Evolutionary conservation across 2,888 invertebrate species (phyloP), one percentile per base, ranked within the genome.

Genomic region (Cheilosia soror): DNA sequence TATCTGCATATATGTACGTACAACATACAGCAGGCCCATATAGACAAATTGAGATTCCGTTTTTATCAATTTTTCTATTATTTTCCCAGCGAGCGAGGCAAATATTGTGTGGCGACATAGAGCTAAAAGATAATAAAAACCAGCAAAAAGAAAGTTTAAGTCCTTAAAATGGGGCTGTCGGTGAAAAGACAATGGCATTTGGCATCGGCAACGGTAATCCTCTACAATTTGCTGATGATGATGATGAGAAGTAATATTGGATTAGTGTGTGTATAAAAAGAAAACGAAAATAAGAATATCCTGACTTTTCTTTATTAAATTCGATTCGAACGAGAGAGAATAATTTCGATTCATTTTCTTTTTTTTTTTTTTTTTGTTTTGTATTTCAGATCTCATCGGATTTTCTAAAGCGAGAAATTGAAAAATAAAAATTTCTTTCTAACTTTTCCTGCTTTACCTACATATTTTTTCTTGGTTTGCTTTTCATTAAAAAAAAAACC

Each of bases 221-320:
- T 63, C 78, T n/a, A 63, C 78, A 78, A 71, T 71, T 78, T 78
- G 69, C 62, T 78, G 79, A 84, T 79, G 84, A 83, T 83, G 68
- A 78, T 78, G 79, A 84, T 76, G 69, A 69, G 65, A 84, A 79
- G 79, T 79, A 84, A 84, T 79, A 84, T 75, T 53, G 75, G 84
- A 84, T 84, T 79, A 84, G 79, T 79, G 65, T 79, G 65, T 29
- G 33, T 58, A 66, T 62, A 75, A 20, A 3, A 37, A 27, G 33
- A 62, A 65, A 65, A 73, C 47, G 47, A 75, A 62, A 11, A 60
- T 69, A 79, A 47, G 40, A 79, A 79, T 79, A 79, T 79, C 73
- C 53, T 69, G 73, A 65, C 69, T 63, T 47, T 49, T 57, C 75
- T 73, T 57, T 78, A 78, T 78, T 71, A 78, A 78, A 78, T 78